phyloP scores from a whole-genome alignment of 2,888 invertebrate genomes.

The Neoitamus cyanurus region DNA sequence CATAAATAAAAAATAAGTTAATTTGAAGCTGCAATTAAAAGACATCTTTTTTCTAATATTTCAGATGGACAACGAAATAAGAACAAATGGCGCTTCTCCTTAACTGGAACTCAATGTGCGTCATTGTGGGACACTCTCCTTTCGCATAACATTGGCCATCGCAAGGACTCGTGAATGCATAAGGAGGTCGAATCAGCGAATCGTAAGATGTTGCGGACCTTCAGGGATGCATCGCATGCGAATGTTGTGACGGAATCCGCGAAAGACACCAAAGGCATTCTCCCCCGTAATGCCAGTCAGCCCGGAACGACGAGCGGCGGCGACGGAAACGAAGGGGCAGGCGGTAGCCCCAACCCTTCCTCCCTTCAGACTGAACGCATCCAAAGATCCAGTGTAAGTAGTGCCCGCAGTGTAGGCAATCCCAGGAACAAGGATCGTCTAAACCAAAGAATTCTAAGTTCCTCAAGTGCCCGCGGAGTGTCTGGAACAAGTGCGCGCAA shows the following conservation, averaged over 20 bases:
- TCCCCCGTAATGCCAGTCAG: neutral
- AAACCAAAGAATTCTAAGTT: constrained; percentile 54
- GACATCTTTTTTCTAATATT: neutral
- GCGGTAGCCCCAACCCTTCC: constrained; percentile 19
- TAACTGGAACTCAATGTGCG: neutral
- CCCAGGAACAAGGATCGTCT: constrained; percentile 52
- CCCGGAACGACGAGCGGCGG: neutral
- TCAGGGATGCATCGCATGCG: constrained; percentile 51
- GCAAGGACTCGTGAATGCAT: neutral
- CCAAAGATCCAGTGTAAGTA: neutral
- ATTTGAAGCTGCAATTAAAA: no score
- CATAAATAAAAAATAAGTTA: no score
- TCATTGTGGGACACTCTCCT: neutral
- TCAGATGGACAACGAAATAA: neutral
- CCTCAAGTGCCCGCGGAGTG: constrained; percentile 53
- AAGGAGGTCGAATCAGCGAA: neutral
- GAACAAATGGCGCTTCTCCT: neutral
- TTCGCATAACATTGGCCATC: neutral
- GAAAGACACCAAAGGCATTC: neutral
- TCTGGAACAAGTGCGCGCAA: constrained; percentile 37
- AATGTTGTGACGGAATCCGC: neutral
- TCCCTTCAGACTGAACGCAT: constrained; percentile 46
- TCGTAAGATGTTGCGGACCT: constrained; percentile 53
- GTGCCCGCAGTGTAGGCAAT: constrained; percentile 43
- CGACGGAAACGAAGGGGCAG: neutral